Evolutionary conservation across 1,140 invertebrate genomes (phyloP).

Genomic region (Drosophila obscura): DNA sequence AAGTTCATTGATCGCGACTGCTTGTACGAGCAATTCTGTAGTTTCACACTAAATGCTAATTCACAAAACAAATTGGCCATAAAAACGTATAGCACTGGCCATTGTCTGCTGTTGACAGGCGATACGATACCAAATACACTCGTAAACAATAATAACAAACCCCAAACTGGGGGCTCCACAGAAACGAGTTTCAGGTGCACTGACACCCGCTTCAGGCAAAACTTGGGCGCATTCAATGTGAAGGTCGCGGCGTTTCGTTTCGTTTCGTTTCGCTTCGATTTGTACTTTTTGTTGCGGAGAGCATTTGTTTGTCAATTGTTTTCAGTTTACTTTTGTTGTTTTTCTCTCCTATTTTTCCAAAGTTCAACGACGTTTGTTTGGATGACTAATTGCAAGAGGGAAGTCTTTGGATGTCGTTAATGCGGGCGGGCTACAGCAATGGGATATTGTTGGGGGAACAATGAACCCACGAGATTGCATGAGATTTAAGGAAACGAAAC

Average conservation of each 20-base stretch:
- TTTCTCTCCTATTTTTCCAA: conserved; percentile 5
- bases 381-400: conserved; percentile 69
- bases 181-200: conserved; percentile 66
- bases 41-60: conserved; percentile 68
- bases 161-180: conserved; percentile 33
- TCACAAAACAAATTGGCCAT: conserved; percentile 48
- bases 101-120: conserved; percentile 56
- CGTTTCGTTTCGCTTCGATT: conserved; percentile 3
- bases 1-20: conserved; percentile 69
- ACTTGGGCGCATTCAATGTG: conserved; percentile 70
- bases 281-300: conserved; percentile 7
- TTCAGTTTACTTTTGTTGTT: conserved; percentile 42
- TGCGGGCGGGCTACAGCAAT: conserved; percentile 44
- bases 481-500: background rate
- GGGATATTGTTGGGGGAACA: conserved; percentile 36
- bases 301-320: conserved; percentile 36
- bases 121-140: conserved; percentile 61
- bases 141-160: conserved; percentile 57
- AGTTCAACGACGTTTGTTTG: conserved; percentile 58
- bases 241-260: conserved; percentile 52
- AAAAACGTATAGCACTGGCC: conserved; percentile 44
- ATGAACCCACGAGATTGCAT: conserved; percentile 26
- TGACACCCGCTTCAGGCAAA: conserved; percentile 49
- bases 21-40: conserved; percentile 6
- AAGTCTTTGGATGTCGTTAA: conserved; percentile 54